Evolutionary conservation across 2,888 invertebrate genomes (phyloP).

Genomic region (Drosophila subsilvestris): DNA sequence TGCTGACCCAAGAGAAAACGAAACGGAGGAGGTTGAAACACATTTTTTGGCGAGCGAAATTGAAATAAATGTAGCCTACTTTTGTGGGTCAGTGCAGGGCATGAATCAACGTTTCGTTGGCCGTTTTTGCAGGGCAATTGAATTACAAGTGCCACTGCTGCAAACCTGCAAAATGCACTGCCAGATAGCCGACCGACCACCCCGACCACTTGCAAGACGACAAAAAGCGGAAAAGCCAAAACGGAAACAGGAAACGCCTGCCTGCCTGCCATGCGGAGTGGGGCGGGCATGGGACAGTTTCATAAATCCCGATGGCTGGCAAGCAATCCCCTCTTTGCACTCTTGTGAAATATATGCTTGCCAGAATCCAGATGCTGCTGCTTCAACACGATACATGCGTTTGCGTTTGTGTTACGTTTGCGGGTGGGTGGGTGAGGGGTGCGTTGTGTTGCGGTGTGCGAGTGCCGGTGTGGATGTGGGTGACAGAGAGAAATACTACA

Average conservation of each 20-base stretch:
- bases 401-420: not conserved
- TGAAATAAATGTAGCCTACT: conserved; percentile 37
- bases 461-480: not conserved
- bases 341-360: conserved; percentile 53
- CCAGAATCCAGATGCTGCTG: conserved; percentile 42
- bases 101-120: conserved; percentile 52
- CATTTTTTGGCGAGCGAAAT: not conserved
- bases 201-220: conserved; percentile 19
- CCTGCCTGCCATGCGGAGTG: conserved; percentile 47
- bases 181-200: conserved; percentile 6
- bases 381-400: conserved; percentile 37
- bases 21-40: no score
- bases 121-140: conserved; percentile 62
- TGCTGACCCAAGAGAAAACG: no score
- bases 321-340: conserved; percentile 38
- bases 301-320: conserved; percentile 63
- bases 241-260: conserved; percentile 47
- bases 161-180: conserved; percentile 61
- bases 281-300: conserved; percentile 13
- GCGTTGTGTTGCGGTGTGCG: not conserved
- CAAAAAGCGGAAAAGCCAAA: conserved; percentile 9
- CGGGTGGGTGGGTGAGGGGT: not conserved
- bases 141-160: conserved; percentile 61
- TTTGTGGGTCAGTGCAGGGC: conserved; percentile 25
- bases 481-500: not conserved